Evolutionary conservation across 2,888 invertebrate genomes (phyloP).

Genomic region (Coleophora deauratella): DNA sequence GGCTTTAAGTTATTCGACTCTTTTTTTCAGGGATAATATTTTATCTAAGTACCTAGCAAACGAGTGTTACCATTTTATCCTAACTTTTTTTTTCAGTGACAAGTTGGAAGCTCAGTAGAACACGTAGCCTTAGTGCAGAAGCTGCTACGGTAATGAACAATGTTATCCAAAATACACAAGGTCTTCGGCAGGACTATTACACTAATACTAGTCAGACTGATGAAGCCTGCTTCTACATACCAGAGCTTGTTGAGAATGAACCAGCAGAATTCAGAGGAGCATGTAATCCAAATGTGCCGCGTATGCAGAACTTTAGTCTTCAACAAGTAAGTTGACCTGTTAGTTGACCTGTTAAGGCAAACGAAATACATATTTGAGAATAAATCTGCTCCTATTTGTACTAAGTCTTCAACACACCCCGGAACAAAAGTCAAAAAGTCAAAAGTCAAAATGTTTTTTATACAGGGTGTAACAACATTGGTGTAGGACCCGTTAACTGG

Average conservation of each 20-base stretch:
- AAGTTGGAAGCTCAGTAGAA: constrained; percentile 48
- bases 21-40: no score
- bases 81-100: no score
- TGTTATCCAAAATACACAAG: constrained; percentile 37
- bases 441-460: no score
- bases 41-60: no score
- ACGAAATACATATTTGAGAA: no score
- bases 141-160: constrained; percentile 28
- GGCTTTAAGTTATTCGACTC: no score
- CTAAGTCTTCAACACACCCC: no score
- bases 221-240: constrained; percentile 55
- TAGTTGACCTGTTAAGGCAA: background rate
- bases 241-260: constrained; percentile 26
- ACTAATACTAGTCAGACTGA: constrained; percentile 37
- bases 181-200: constrained; percentile 42
- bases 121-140: constrained; percentile 22
- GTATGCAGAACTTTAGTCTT: constrained; percentile 35
- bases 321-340: constrained; percentile 33
- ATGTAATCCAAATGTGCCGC: constrained; percentile 31
- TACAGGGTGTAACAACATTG: no score
- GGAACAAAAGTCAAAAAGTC: no score
- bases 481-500: no score
- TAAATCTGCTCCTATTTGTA: no score
- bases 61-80: no score
- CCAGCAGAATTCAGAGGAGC: constrained; percentile 47